Conservation (phyloP, 1,140 invertebrate species). For the Fopius arisanus region DNA sequence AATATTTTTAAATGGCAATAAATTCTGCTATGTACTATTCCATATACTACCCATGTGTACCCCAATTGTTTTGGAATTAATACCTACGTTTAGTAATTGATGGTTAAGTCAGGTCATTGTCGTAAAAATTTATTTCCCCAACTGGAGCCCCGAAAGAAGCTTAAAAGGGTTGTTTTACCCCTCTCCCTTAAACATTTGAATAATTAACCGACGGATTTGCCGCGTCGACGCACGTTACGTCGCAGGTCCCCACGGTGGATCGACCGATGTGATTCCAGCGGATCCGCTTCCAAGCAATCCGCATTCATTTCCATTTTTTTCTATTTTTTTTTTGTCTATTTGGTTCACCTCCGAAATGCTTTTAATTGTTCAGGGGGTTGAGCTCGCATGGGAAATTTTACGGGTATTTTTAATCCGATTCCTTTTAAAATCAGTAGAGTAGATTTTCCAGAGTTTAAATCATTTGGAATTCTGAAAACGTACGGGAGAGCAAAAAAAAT, state of each 20-base stretch:
- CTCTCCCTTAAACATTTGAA: slow-evolving; percentile 20
- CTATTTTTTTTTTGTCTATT: background rate
- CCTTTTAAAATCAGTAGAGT: too few species aligned
- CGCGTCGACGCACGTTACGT: slow-evolving; percentile 1
- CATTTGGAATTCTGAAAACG: background rate
- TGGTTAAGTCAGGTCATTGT: slow-evolving; percentile 1
- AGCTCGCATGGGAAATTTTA: background rate
- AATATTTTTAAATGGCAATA: background rate
- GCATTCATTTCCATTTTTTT: background rate
- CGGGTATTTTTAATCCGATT: too few species aligned
- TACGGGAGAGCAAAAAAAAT: slow-evolving; percentile 19
- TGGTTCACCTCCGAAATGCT: background rate
- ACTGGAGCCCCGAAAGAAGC: slow-evolving; percentile 14
- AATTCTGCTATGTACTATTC: too few species aligned
- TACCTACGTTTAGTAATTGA: background rate
- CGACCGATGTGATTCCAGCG: slow-evolving; percentile 10
- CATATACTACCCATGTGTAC: background rate
- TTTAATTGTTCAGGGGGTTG: background rate
- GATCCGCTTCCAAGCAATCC: slow-evolving; percentile 14
- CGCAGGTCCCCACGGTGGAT: slow-evolving; percentile 4
- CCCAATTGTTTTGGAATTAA: background rate
- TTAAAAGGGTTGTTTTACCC: slow-evolving; percentile 32
- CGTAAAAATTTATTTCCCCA: slow-evolving; percentile 8
- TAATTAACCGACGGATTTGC: slow-evolving; percentile 28
- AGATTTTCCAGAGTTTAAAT: background rate